phyloP scores from a whole-genome alignment of 2,113 vertebrate genomes.

The Dolichallabes microphthalmus region DNA sequence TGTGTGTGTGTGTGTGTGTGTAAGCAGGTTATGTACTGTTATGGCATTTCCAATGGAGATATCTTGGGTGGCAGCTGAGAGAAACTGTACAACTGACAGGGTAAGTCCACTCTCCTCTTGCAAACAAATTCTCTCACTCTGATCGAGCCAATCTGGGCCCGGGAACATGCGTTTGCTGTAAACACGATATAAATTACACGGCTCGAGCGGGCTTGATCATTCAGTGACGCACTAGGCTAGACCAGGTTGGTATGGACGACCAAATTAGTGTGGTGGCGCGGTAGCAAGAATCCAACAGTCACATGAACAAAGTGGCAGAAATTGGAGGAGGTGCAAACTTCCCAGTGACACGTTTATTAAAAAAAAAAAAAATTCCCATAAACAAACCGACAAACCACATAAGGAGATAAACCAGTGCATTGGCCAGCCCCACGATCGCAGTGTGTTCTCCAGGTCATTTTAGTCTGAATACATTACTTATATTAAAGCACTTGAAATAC shows the following conservation, averaged over 20 bases:
- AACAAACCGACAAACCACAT: slow-evolving; percentile 59
- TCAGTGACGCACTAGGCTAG: slow-evolving; percentile 31
- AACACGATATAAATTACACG: slow-evolving; percentile 37
- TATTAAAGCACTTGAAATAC: neutral
- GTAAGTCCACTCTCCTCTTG: slow-evolving; percentile 13
- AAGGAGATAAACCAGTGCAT: slow-evolving; percentile 28
- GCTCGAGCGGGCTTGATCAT: slow-evolving; percentile 22
- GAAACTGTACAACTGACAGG: slow-evolving; percentile 24
- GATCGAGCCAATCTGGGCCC: slow-evolving; percentile 45
- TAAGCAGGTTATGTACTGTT: slow-evolving; percentile 42
- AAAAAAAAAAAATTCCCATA: slow-evolving; percentile 62
- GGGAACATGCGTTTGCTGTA: slow-evolving; percentile 36
- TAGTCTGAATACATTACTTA: neutral
- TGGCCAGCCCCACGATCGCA: neutral
- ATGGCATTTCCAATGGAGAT: slow-evolving; percentile 28
- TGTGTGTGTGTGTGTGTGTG: slow-evolving; percentile 40
- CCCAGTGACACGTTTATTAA: slow-evolving; percentile 64
- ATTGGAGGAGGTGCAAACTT: slow-evolving; percentile 71
- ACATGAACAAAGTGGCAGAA: slow-evolving; percentile 68
- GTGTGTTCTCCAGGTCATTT: neutral
- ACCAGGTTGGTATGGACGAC: neutral
- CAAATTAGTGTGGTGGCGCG: slow-evolving; percentile 5
- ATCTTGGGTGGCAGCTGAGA: slow-evolving; percentile 39
- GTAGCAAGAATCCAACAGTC: slow-evolving; percentile 24
- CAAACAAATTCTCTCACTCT: slow-evolving; percentile 30